Evolutionary conservation across 2,888 invertebrate species (phyloP).

Genomic region (Tineola bisselliella): DNA sequence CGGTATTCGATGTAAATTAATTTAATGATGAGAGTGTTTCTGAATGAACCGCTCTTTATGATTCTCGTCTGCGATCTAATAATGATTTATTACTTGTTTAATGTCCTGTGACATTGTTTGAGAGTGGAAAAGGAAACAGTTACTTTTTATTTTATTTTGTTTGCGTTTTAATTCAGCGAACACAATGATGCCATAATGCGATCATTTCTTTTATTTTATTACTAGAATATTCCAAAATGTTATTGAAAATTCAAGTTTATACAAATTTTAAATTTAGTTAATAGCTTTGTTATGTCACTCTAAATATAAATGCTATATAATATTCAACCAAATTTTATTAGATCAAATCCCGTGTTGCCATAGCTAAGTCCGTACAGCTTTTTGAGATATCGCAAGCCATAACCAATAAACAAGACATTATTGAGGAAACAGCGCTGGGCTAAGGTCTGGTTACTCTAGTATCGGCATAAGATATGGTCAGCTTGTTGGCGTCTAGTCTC

Average conservation of each 20-base stretch:
- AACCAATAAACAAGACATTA: background rate
- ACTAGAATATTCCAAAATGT: too few species aligned
- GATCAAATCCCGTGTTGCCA: background rate
- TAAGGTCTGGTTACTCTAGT: background rate
- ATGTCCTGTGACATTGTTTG: background rate
- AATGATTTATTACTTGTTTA: background rate
- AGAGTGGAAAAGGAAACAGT: background rate
- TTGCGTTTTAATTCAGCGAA: too few species aligned
- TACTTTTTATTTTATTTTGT: too few species aligned
- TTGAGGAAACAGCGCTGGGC: background rate
- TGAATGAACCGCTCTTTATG: constrained; percentile 32
- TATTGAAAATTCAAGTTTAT: background rate
- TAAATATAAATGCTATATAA: background rate
- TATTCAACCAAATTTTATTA: background rate
- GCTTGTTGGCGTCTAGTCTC: constrained; percentile 30
- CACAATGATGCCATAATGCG: too few species aligned
- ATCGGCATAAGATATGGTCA: constrained; percentile 15
- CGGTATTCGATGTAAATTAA: constrained; percentile 52
- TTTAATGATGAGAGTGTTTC: constrained; percentile 33
- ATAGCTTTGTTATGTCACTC: background rate
- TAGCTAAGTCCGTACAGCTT: background rate
- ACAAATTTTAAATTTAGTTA: background rate
- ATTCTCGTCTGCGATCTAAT: constrained; percentile 16
- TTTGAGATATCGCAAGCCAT: background rate
- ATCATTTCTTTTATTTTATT: too few species aligned